phyloP scores from a whole-genome alignment of 2,797 vertebrate species.

The Pseudotriccus pelzelni region DNA sequence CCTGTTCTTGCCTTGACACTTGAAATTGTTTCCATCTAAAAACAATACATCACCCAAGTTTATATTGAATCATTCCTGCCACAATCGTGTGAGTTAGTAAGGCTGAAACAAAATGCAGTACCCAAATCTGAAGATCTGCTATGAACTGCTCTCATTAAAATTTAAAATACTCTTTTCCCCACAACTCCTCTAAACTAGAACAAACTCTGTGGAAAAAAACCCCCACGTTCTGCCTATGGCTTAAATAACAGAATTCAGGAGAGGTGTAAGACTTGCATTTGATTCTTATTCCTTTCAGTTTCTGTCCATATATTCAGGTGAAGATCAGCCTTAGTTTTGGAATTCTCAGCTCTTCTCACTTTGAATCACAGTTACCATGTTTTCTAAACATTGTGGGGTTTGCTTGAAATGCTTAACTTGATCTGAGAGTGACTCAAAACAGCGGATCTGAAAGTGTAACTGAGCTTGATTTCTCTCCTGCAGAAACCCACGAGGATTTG shows the following conservation, averaged over 20 bases:
- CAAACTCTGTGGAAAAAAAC: fast-evolving
- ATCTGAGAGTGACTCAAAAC: neutral
- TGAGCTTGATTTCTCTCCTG: neutral
- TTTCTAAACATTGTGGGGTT: neutral
- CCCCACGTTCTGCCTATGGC: neutral
- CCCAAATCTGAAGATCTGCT: neutral
- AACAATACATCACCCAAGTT: neutral
- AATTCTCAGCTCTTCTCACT: neutral
- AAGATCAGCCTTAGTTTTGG: neutral
- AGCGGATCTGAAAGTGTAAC: neutral
- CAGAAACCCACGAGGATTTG: neutral
- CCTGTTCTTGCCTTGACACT: neutral
- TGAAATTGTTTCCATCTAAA: neutral
- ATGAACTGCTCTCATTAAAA: neutral
- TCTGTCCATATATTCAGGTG: neutral
- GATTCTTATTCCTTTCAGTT: neutral
- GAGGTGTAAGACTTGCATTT: neutral
- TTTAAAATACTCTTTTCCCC: neutral
- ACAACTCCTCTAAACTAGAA: neutral
- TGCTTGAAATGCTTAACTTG: neutral
- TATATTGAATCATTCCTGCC: neutral
- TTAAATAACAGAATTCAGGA: neutral
- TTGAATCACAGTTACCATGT: neutral
- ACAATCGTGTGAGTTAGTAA: neutral
- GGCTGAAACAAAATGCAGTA: neutral